Base-by-base conservation (phyloP, 2,888 invertebrate genomes). In the Thecophora atra region DNA sequence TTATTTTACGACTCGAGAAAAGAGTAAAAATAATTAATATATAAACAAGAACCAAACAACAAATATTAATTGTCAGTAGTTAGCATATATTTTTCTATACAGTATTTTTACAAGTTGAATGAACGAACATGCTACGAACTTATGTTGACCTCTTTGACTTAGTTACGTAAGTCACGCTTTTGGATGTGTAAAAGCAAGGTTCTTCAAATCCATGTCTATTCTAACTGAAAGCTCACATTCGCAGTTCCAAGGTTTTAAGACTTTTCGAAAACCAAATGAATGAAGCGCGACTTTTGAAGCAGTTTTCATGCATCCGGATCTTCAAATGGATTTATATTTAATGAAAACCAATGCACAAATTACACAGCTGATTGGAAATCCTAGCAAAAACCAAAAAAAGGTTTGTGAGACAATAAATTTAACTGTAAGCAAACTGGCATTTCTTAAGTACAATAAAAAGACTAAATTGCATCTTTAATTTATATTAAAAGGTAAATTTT, bases 241-340 rank as follows among this genome's bases (percentile, higher is more conserved):
- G 58, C 6, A 26, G 17, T 15, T 58, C 26, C 58, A 58, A 58
- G 58, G 58, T 58, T 58, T 58, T 58, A 26, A 6, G 37, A 37
- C 17, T 58, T 26, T 37, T 37, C 11, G 37, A 11, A 37, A 37
- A 58, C 24, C 26, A 24, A 26, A 58, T 24, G 28, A 0, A 56
- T 58, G 26, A 26, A 3, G 7, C 26, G 26, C 17, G 28, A 58
- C 28, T 58, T 54, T 58, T 58, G 28, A 26, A n/a, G n/a, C n/a
- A n/a, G n/a, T n/a, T n/a, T n/a, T n/a, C n/a, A n/a, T n/a, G 58
- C 28, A 58, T 58, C 58, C 58, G 58, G 58, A 58, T 28, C 58
- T 26, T 28, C 8, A 26, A 17, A 47, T 47, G 47, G 15, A 26
- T 26, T 58, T 5, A 26, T 11, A 47, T 47, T 15, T 47, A 17